Evolutionary conservation across 2,113 vertebrate genomes (phyloP).

Genomic region (Chascanopsetta lugubris): DNA sequence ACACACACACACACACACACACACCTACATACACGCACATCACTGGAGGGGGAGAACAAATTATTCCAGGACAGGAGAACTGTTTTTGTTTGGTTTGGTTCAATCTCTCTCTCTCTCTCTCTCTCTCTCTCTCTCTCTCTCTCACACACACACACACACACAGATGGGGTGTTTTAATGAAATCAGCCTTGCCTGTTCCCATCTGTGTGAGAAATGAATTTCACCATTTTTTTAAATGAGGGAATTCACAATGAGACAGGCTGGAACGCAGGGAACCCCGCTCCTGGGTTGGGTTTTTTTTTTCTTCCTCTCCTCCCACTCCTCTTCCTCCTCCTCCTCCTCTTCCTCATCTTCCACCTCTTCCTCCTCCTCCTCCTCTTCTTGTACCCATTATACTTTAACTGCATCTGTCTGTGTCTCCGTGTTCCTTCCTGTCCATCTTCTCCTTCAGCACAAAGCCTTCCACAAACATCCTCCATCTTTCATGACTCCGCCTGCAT

Average conservation of each 20-base stretch:
- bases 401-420: slow-evolving; percentile 32
- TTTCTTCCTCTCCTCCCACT: no score
- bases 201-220: slow-evolving; percentile 81
- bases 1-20: slow-evolving; percentile 16
- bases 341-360: no score
- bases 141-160: slow-evolving; percentile 16
- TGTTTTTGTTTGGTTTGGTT: slow-evolving; percentile 75
- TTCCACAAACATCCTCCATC: not conserved
- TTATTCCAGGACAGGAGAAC: slow-evolving; percentile 66
- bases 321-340: no score
- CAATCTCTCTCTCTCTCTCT: slow-evolving; percentile 31
- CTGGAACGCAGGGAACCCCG: slow-evolving; percentile 56
- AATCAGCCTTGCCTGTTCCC: slow-evolving; percentile 77
- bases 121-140: not conserved
- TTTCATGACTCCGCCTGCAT: not conserved
- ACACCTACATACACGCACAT: slow-evolving; percentile 25
- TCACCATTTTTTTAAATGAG: slow-evolving; percentile 72
- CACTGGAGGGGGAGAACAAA: slow-evolving; percentile 60
- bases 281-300: slow-evolving; percentile 2
- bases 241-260: slow-evolving; percentile 75
- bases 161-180: slow-evolving; percentile 75
- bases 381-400: slow-evolving; percentile 30
- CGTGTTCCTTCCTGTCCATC: not conserved
- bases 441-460: not conserved
- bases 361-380: slow-evolving; percentile 5